phyloP scores from a whole-genome alignment of 2,113 vertebrate genomes.

The Podarcis muralis region DNA sequence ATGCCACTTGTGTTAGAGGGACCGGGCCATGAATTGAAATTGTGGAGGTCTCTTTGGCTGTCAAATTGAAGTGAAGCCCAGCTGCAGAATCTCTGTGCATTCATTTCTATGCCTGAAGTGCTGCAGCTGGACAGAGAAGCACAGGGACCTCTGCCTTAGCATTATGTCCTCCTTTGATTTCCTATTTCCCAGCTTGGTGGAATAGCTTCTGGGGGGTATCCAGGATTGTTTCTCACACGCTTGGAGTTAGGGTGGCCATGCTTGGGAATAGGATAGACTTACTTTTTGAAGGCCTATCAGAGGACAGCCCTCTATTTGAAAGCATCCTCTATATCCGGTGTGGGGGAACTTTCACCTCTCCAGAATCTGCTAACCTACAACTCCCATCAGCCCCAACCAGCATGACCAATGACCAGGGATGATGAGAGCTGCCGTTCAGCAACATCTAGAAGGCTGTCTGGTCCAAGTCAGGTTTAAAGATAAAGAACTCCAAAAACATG shows the following conservation, averaged over 20 bases:
- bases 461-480: not conserved
- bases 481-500: too few species aligned
- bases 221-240: not conserved
- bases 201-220: not conserved
- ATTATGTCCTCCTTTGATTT: not conserved
- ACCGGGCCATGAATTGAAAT: not conserved
- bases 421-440: too few species aligned
- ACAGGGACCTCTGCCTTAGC: not conserved
- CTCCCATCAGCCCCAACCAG: too few species aligned
- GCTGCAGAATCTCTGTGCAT: not conserved
- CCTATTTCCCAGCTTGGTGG: not conserved
- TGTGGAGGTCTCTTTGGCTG: not conserved
- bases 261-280: too few species aligned
- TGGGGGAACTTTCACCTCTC: too few species aligned
- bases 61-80: not conserved
- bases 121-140: not conserved
- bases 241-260: not conserved
- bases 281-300: too few species aligned
- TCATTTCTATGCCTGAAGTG: not conserved
- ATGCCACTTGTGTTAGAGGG: not conserved
- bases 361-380: too few species aligned
- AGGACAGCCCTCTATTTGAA: too few species aligned
- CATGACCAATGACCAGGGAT: too few species aligned
- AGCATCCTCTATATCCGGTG: too few species aligned
- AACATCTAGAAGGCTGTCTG: too few species aligned